Evolutionary conservation across 2,797 vertebrate species (phyloP), one percentile per base, ranked within the genome.

Genomic region (Staurois parvus): DNA sequence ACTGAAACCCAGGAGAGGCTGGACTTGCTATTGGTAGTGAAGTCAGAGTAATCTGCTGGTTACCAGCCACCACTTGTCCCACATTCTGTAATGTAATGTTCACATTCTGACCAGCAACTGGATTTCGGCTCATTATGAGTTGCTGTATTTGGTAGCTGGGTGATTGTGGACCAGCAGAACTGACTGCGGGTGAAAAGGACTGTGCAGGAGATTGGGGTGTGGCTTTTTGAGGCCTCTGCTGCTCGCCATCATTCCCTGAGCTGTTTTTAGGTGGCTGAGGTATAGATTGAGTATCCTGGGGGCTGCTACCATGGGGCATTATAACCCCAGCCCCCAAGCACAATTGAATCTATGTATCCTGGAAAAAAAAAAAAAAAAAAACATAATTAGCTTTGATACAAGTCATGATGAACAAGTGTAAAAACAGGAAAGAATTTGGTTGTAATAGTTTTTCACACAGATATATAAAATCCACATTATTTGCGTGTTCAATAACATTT

Each of bases 221-320:
- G 88, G 92, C 95, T n/a, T 95, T 91, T 13, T 91, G 91, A 83
- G 95, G 93, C 87, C 95, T 94, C 72, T 96, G 96, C 85, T 99
- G 97, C 74, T 96, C 96, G 72, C 96, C 95, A 28, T 96, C 97
- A 87, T 94, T 91, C 85, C 96, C 94, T 0, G 95, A 95, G 93
- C 95, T 96, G 89, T 96, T 96, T 89, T 97, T 96, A 88, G 97
- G 94, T 89, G 96, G 94, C 93, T 98, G 97, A 84, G 97, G 95
- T 92, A 96, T 97, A 88, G 97, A 96, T 92, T 97, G 98, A 89
- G 96, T 95, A 91, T 95, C 98, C 91, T 97, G 97, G 91, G 97
- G 95, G 91, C 97, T 97, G 90, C 94, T 97, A 93, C 98, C 97
- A 97, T 99, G 98, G 96, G 99, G 98, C 98, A 99, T 99, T 92